Base-by-base conservation (phyloP, 2,797 vertebrate genomes). In the Cyclura pinguis region DNA sequence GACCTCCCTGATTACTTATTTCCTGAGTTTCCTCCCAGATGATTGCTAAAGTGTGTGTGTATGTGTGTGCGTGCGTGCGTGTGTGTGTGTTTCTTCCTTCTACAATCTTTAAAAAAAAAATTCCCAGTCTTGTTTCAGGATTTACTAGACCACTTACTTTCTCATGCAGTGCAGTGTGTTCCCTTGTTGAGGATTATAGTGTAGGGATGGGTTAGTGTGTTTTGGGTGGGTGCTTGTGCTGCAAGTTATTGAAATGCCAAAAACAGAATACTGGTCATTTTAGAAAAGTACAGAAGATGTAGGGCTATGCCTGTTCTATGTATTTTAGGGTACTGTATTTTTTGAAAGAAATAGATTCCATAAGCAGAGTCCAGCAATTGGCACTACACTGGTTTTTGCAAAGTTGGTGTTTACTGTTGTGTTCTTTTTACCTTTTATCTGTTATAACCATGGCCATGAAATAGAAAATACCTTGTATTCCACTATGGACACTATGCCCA, bases 311-410 rank as follows among this genome's bases (percentile, higher is more conserved):
- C 42, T 52, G 13, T 84, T 32, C 1, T 57, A 55, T 67, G 14
- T 32, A 77, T 84, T 77, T 0, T 55, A 52, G n/a, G 3, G 42
- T 81, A 29, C 85, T 6, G 0, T 59, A 0, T 74, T 86, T 90
- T 89, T 89, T 92, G 88, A 69, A 88, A 85, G 13, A 50, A 84
- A 52, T 4, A 0, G 80, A 86, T 29, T 80, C 35, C 42, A 32
- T 57, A 59, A 69, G 92, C 88, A 2, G 6, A 88, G n/a, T 50
- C 67, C 13, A 87, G 18, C n/a, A 88, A 88, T 69, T 50, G 10
- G n/a, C n/a, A 52, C 16, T 20, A 87, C 1, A 42, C 82, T 0
- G 0, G 77, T 22, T 64, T 91, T 92, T 62, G 50, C 27, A 59
- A 69, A 69, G 16, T 73, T 69, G n/a, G 10, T 55, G 32, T 67